Evolutionary conservation across 2,888 invertebrate species (phyloP), one percentile per base, ranked within the genome.

Genomic region (Drosophila gaucha): DNA sequence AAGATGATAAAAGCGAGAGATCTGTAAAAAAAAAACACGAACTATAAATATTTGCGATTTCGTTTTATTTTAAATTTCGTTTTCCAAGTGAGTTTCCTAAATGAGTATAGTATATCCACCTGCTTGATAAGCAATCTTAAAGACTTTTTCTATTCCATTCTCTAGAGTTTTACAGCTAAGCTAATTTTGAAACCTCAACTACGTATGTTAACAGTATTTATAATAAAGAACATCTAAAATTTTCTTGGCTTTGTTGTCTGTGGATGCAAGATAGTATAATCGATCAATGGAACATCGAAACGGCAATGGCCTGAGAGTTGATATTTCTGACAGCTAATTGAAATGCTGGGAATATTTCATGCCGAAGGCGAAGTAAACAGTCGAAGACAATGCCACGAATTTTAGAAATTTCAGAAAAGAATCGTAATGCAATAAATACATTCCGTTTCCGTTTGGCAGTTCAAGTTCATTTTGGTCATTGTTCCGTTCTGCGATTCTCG

Each of bases 391-490:
- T 55, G 52, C 39, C 24, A 24, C 28, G 24, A 44, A 55, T 50
- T 41, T 35, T 9, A 30, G 18, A 28, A 31, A 16, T 18, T 28
- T 28, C 9, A 8, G n/a, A n/a, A 56, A 56, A 62, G 38, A 38
- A 8, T 46, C 36, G 30, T 31, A 63, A 38, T 68, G 50, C 57
- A 63, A 33, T 54, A 44, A 9, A 46, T 33, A 54, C 36, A 56
- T 62, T n/a, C n/a, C n/a, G n/a, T n/a, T 71, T 80, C 63, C 58
- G 60, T 39, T 62, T 43, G 31, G 18, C 38, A 62, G 41, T 44
- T 30, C 24, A 43, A 49, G 44, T 63, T 47, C 16, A 31, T 51
- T 49, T 35, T 39, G 36, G n/a, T 35, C 35, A 50, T 69, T 64
- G 64, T 52, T 69, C 56, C 64, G 56, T 16, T 63, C 16, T 28